Evolutionary conservation across 2,888 invertebrate species (phyloP).

Genomic region (Schizotus pectinicornis): DNA sequence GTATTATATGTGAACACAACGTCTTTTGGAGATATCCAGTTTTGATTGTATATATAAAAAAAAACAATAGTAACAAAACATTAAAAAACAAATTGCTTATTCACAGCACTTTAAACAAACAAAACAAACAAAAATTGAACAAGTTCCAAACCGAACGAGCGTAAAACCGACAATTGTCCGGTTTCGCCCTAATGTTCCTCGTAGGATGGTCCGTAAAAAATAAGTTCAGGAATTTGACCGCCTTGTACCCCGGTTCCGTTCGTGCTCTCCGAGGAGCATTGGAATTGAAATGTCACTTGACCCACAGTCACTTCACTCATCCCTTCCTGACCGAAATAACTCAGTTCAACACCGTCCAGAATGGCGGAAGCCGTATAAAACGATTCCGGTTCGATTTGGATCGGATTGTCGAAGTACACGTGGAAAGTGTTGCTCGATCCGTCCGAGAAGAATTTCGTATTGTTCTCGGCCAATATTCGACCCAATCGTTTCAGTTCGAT

Average conservation of each 20-base stretch:
- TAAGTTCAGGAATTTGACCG: conserved; percentile 95
- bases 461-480: conserved; percentile 86
- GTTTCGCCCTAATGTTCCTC: conserved; percentile 47
- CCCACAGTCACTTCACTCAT: conserved; percentile 93
- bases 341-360: conserved; percentile 90
- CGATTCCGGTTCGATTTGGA: conserved; percentile 90
- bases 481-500: conserved; percentile 92
- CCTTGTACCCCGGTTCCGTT: conserved; percentile 98
- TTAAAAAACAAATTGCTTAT: conserved; percentile 30
- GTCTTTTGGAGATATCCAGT: conserved; percentile 38
- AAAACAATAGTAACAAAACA: conserved; percentile 20
- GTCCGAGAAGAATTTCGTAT: conserved; percentile 94
- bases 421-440: conserved; percentile 96
- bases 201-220: conserved; percentile 88
- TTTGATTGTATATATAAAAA: conserved; percentile 20
- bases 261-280: conserved; percentile 96
- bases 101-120: conserved; percentile 45
- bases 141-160: conserved; percentile 17
- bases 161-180: conserved; percentile 11
- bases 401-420: conserved; percentile 83
- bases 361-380: conserved; percentile 97
- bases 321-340: conserved; percentile 97
- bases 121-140: conserved; percentile 27
- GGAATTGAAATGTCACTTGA: conserved; percentile 95
- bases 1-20: conserved; percentile 40